Evolutionary conservation across 2,797 vertebrate species (phyloP).

Genomic region (Falco peregrinus): DNA sequence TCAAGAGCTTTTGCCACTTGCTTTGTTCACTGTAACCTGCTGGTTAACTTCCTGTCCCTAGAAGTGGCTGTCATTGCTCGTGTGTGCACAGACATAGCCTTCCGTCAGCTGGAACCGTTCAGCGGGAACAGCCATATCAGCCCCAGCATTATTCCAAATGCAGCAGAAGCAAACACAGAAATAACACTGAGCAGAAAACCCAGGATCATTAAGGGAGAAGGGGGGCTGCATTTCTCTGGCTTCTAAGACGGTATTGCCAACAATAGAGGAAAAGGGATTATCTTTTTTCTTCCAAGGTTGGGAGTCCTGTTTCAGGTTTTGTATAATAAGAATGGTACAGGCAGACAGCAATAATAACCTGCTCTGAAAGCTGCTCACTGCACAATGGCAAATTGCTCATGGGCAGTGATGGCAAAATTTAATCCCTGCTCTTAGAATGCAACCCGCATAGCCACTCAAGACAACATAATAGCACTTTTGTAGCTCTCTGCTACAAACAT

Average conservation of each 20-base stretch:
- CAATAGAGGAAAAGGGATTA: slow-evolving; percentile 46
- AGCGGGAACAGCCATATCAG: background rate
- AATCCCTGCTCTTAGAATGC: slow-evolving; percentile 67
- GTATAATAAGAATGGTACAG: slow-evolving; percentile 17
- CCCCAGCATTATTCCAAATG: background rate
- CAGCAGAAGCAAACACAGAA: slow-evolving; percentile 23
- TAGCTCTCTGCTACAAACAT: slow-evolving; percentile 64
- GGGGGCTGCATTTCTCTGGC: background rate
- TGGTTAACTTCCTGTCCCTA: background rate
- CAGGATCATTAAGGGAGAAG: background rate
- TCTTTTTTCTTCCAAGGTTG: slow-evolving; percentile 24
- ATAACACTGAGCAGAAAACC: background rate
- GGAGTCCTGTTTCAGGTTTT: slow-evolving; percentile 58
- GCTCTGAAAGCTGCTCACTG: slow-evolving; percentile 24
- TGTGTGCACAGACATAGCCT: background rate
- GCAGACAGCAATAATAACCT: slow-evolving; percentile 57
- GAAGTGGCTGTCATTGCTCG: background rate
- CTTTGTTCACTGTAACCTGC: background rate
- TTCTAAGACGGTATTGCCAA: background rate
- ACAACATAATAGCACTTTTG: slow-evolving; percentile 69
- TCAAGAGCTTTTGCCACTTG: background rate
- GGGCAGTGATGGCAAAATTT: slow-evolving; percentile 66
- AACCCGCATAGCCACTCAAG: slow-evolving; percentile 64
- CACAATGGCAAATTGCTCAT: slow-evolving; percentile 68
- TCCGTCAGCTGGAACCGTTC: background rate